Evolutionary conservation across 2,797 vertebrate genomes (phyloP), one percentile per base, ranked within the genome.

Genomic region (Onychomys leucogaster): DNA sequence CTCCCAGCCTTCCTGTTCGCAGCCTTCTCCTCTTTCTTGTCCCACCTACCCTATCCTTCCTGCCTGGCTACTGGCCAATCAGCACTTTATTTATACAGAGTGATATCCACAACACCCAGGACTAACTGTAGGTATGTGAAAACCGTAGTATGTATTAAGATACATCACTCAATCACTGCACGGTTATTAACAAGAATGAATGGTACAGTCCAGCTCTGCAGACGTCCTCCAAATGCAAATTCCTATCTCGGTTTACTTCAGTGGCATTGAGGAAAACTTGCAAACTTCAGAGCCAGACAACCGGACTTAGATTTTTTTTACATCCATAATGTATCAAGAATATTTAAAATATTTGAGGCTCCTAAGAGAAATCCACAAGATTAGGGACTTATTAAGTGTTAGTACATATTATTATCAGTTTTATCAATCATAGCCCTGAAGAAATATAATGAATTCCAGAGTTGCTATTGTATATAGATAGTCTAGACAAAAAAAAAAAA

Each of bases 361-460:
- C 16, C 27, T 90, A 75, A 82, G 59, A 5, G 71, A 89, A 25
- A 83, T 16, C 32, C 57, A 91, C 9, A 75, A 52, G 55, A 63
- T 12, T 43, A 65, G 52, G 7, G 29, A 89, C 34, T 84, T 83
- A 5, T 43, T 63, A 94, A 87, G 61, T 83, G 43, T 57, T 97
- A 69, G 61, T 78, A 41, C 69, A 34, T 84, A 89, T 89, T 90
- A 86, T 94, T 86, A 95, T 84, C 49, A 91, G 46, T 93, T 80
- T 82, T 81, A 81, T 67, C 73, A 81, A 94, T 83, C 41, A 52
- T 59, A 34, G 19, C 1, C 34, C 59, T 96, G 69, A 96, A 95
- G 34, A 96, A 96, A 77, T 89, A 57, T 61, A 55, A 85, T 75
- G 59, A 92, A 80, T 97, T 97, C n/a, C 52, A 75, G 37, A 43